Base-by-base conservation (phyloP, 2,888 invertebrate species). In the Oligia fasciuncula region DNA sequence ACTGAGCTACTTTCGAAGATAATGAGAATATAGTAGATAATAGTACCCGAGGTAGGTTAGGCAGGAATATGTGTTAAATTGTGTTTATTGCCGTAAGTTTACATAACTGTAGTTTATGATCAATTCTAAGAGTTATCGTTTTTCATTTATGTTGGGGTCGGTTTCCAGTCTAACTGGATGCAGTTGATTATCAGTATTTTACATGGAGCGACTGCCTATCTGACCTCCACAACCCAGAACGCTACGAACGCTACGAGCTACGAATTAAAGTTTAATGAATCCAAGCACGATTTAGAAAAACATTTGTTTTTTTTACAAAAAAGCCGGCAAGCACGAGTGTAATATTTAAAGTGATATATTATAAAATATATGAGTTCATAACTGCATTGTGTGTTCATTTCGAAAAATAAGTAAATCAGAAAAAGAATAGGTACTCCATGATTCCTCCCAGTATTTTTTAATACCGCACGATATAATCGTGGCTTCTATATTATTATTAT, bases 1-100 rank as follows among this genome's bases (percentile, higher is more conserved):
- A 83, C 77, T 77, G 80, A 85, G 51, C 77, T 80, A 85, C 66
- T 85, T 85, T 73, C 62, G 19, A 49, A 73, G 68, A 67, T 85
- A 85, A 83, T 74, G 74, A 66, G 67, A 79, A 73, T 76, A 49
- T 71, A 62, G 23, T 70, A 63, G 67, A 76, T 63, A 74, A 49
- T 67, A 57, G 23, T 67, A 14, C n/a, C 75, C 35, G 75, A 14
- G 49, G n/a, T 60, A 65, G 60, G 60, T 54, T 43, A 13, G 35
- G 19, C 11, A 51, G 51, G 54, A 35, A 60, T 62, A 66, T 43
- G 57, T 19, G 49, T n/a, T 35, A n/a, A 43, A 54, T 72, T 70
- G 73, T 65, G 69, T 69, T 70, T 78, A 73, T 54, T 51, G 69
- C 60, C 35, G 35, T 13, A 46, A 40, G 60, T 75, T 80, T 29